Conservation (phyloP, 2,797 vertebrate genomes). For the Alectoris magna region DNA sequence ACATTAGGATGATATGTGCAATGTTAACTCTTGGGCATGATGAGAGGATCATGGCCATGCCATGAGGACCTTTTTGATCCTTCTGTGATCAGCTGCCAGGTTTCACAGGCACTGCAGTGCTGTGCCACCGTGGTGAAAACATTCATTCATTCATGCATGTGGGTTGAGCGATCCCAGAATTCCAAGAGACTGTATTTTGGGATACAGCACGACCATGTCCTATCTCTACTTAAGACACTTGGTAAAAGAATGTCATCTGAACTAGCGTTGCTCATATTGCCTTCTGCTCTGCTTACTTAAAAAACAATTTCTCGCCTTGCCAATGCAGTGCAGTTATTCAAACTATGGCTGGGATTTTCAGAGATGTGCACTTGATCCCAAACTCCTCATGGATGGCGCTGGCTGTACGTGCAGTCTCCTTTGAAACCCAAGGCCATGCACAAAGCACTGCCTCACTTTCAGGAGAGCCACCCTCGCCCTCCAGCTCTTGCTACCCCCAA, state of each 20-base stretch:
- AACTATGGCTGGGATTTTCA: neutral
- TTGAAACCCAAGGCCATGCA: neutral
- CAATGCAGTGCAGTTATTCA: fast-evolving
- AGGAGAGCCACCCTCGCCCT: neutral
- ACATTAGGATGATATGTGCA: neutral
- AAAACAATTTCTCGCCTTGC: neutral
- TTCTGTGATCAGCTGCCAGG: neutral
- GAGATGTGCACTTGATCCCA: fast-evolving
- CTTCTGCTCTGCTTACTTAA: neutral
- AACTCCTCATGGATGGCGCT: neutral
- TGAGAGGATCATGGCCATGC: fast-evolving
- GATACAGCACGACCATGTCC: fast-evolving
- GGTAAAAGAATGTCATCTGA: neutral
- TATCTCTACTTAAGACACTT: neutral
- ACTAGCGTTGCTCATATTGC: neutral
- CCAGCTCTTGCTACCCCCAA: conserved; percentile 22
- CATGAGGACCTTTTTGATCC: neutral
- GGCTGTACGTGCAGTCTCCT: neutral
- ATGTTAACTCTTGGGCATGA: neutral
- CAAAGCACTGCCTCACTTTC: neutral
- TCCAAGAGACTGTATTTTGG: neutral
- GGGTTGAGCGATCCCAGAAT: neutral
- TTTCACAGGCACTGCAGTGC: neutral
- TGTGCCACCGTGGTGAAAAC: neutral
- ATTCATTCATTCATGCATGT: neutral